phyloP scores from a whole-genome alignment of 2,113 vertebrate species.

The Gopherus evgoodei region DNA sequence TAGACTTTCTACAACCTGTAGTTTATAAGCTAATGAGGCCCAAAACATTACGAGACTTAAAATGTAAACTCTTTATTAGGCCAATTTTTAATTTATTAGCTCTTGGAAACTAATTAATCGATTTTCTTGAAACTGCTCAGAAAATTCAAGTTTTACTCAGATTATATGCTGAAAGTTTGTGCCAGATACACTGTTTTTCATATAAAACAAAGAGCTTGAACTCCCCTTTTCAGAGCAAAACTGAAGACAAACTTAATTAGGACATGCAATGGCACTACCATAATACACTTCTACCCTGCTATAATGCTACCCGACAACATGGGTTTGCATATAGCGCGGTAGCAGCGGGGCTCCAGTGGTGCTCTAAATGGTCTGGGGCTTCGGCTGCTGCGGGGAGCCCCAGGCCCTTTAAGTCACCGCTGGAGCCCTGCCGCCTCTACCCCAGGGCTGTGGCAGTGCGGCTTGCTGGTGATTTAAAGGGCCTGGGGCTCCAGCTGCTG shows the following conservation, averaged over 20 bases:
- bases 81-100: neutral
- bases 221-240: neutral
- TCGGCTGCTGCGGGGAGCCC: too few species aligned
- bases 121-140: neutral
- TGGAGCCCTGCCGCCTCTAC: too few species aligned
- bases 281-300: neutral
- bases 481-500: too few species aligned
- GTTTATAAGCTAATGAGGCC: neutral
- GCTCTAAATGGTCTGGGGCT: too few species aligned
- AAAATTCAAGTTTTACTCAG: neutral
- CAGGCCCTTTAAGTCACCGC: too few species aligned
- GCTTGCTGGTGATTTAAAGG: too few species aligned
- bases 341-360: too few species aligned
- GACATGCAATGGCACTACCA: neutral
- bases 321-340: too few species aligned
- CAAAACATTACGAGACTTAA: neutral
- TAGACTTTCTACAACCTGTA: neutral
- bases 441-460: too few species aligned
- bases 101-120: neutral
- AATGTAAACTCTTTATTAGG: neutral
- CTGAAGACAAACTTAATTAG: neutral
- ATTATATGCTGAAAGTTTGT: neutral
- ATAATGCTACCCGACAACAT: too few species aligned
- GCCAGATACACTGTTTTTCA: neutral
- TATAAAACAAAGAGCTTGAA: neutral